phyloP scores from a whole-genome alignment of 1,140 invertebrate genomes.

The Chrysopa pallens region DNA sequence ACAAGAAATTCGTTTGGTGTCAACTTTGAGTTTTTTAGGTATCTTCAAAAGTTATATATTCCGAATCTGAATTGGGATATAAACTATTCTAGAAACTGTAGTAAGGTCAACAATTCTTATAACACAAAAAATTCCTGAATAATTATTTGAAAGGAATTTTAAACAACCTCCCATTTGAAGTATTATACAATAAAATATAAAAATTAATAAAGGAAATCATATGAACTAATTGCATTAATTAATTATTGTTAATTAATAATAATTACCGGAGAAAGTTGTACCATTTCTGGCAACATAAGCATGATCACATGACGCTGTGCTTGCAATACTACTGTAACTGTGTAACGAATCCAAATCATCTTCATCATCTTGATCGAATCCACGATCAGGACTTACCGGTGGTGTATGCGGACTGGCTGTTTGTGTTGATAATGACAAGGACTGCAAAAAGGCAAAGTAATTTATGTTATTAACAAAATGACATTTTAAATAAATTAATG shows the following conservation, averaged over 20 bases:
- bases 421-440: neutral
- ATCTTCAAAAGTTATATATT: too few species aligned
- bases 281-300: conserved; percentile 62
- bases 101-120: too few species aligned
- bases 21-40: too few species aligned
- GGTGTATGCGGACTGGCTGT: neutral
- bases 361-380: neutral
- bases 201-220: neutral
- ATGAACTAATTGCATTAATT: neutral
- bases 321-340: conserved; percentile 54
- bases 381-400: neutral
- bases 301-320: conserved; percentile 55
- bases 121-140: too few species aligned
- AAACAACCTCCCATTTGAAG: too few species aligned
- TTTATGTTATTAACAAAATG: neutral
- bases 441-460: neutral
- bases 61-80: too few species aligned
- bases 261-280: conserved; percentile 46
- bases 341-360: neutral
- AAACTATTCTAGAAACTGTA: too few species aligned
- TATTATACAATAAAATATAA: too few species aligned
- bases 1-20: too few species aligned
- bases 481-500: neutral
- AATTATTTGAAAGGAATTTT: too few species aligned
- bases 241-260: neutral